A percentile compares a stretch with the other conserved stretches of the same genome.
Evolutionary conservation across 2,888 invertebrate genomes (phyloP).

Genomic region (Dexiosoma caninum): DNA sequence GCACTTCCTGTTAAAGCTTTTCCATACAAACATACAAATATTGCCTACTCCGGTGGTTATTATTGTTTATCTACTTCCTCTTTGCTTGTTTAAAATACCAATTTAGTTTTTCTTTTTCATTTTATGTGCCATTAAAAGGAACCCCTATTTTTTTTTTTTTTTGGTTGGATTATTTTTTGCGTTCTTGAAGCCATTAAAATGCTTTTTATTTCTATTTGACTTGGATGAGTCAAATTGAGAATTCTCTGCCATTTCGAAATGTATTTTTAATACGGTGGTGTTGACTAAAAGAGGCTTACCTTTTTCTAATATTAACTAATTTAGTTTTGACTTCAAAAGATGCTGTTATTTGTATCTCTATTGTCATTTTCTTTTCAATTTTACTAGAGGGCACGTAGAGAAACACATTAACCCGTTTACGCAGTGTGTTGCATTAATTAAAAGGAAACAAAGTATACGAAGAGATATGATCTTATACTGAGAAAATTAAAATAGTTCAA

Average conservation of each 20-base stretch:
- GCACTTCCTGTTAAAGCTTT: neutral
- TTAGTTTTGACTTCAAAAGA: neutral
- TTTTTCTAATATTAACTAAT: constrained; percentile 2
- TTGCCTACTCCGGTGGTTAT: no score
- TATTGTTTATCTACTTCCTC: neutral
- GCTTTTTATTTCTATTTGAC: constrained; percentile 8
- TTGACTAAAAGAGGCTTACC: constrained; percentile 43
- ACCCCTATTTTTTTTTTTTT: neutral
- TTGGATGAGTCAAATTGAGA: neutral
- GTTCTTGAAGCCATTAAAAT: no score
- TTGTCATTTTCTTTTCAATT: neutral
- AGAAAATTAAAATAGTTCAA: no score
- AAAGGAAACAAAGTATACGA: neutral
- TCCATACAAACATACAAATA: neutral
- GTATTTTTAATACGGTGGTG: neutral
- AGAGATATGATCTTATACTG: neutral
- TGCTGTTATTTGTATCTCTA: neutral
- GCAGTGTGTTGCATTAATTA: neutral
- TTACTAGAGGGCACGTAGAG: neutral
- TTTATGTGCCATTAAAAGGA: constrained; percentile 23
- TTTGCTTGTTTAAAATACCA: neutral
- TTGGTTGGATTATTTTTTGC: constrained; percentile 3
- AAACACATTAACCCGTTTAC: neutral
- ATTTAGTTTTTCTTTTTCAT: neutral
- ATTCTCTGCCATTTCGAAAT: neutral